phyloP scores from a whole-genome alignment of 64 coral and sea anemone genomes.

The Porites lutea region DNA sequence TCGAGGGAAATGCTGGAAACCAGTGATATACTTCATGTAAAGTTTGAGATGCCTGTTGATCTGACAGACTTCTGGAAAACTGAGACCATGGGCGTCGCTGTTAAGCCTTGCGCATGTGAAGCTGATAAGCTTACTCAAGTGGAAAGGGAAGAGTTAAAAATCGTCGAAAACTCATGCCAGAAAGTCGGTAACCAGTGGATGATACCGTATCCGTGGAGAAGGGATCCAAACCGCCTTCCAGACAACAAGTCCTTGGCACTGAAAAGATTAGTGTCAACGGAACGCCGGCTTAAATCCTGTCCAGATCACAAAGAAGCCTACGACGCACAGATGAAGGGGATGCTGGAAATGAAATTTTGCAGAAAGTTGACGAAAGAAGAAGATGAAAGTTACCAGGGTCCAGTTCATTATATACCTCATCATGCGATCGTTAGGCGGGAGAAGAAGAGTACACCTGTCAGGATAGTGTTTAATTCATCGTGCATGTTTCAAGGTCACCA shows the following conservation, averaged over 20 bases:
- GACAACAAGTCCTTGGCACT: slow-evolving; percentile 44
- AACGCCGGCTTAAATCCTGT: slow-evolving; percentile 39
- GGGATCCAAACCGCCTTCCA: slow-evolving; percentile 46
- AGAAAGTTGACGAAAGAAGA: slow-evolving; percentile 52
- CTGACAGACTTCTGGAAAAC: slow-evolving; percentile 56
- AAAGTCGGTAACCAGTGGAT: slow-evolving; percentile 65
- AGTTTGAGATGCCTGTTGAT: neutral
- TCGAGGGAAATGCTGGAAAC: neutral
- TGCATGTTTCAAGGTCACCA: slow-evolving; percentile 36
- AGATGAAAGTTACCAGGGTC: slow-evolving; percentile 20
- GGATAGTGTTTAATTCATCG: slow-evolving; percentile 79
- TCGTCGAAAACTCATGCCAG: slow-evolving; percentile 31
- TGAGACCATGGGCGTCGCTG: slow-evolving; percentile 12
- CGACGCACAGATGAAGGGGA: slow-evolving; percentile 53
- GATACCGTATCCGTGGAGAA: slow-evolving; percentile 68
- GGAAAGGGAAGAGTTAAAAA: slow-evolving; percentile 30
- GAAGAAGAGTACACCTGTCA: slow-evolving; percentile 60
- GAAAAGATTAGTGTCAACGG: slow-evolving; percentile 51
- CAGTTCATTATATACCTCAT: slow-evolving; percentile 58
- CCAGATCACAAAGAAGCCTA: slow-evolving; percentile 46
- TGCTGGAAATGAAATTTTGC: slow-evolving; percentile 51
- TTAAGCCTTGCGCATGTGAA: slow-evolving; percentile 35
- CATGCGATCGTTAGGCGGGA: slow-evolving; percentile 53
- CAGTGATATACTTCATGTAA: neutral
- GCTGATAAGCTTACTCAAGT: slow-evolving; percentile 34